A percentile compares a stretch with the other conserved stretches of the same genome.
Evolutionary conservation across 2,797 vertebrate genomes (phyloP).

Genomic region (Enteromius viviparus): DNA sequence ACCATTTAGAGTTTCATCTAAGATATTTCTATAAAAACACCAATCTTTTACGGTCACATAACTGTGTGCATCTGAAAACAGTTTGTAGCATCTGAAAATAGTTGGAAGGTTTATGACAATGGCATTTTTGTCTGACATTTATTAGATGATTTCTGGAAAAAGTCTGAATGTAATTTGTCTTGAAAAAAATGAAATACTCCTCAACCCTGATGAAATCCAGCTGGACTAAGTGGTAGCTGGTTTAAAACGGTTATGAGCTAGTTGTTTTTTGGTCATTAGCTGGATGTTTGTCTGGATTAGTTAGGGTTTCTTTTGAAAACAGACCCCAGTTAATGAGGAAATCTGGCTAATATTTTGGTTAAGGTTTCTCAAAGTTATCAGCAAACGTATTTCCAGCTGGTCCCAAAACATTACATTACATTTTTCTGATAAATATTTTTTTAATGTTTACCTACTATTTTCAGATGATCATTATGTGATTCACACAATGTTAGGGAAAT

Average conservation of each 20-base stretch:
- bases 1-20: not conserved
- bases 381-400: not conserved
- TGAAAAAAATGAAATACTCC: not conserved
- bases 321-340: not conserved
- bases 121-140: constrained; percentile 21
- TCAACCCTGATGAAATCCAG: not conserved
- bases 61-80: constrained; percentile 11
- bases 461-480: too few relatives aligned
- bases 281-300: not conserved
- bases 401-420: too few relatives aligned
- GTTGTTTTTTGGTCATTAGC: not conserved
- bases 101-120: constrained; percentile 1
- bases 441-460: too few relatives aligned
- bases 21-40: constrained; percentile 6
- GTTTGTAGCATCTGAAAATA: constrained; percentile 30
- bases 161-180: constrained; percentile 6
- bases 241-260: not conserved
- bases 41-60: not conserved
- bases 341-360: not conserved
- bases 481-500: too few relatives aligned
- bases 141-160: constrained; percentile 19
- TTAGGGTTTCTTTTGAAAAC: not conserved
- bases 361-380: not conserved
- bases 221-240: not conserved
- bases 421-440: too few relatives aligned